Evolutionary conservation across 2,888 invertebrate genomes (phyloP).

Genomic region (Octonoba sinensis): DNA sequence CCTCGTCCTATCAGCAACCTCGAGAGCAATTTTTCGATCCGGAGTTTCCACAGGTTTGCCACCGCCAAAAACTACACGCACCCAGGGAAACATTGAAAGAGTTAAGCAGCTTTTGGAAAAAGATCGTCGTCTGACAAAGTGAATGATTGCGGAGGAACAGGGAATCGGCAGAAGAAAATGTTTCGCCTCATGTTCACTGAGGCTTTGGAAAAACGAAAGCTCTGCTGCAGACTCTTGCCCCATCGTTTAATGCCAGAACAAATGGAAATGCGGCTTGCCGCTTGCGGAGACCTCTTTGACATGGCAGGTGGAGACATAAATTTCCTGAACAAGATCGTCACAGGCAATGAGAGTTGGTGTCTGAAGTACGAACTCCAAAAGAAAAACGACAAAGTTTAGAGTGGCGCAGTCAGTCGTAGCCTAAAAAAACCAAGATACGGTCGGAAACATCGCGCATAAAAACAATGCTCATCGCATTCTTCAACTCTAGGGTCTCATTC

Average conservation of each 20-base stretch:
- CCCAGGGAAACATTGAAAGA: background rate
- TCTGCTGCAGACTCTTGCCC: background rate
- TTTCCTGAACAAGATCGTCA: background rate
- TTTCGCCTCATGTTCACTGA: background rate
- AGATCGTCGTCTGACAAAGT: slow-evolving; percentile 7
- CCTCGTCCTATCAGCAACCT: no score
- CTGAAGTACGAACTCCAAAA: background rate
- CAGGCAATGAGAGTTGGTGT: background rate
- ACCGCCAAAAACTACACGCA: slow-evolving; percentile 1
- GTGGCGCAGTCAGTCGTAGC: background rate
- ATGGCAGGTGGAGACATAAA: background rate
- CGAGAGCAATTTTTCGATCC: no score
- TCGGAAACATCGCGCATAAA: background rate
- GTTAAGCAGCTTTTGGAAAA: background rate
- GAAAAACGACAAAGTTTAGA: slow-evolving; percentile 7
- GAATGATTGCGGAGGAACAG: slow-evolving; percentile 7
- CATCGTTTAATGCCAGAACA: background rate
- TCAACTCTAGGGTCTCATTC: slow-evolving; percentile 4
- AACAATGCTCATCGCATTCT: slow-evolving; percentile 11
- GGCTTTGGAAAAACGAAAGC: slow-evolving; percentile 2
- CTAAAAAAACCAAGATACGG: background rate
- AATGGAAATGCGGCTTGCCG: background rate
- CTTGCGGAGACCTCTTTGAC: background rate
- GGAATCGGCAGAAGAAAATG: background rate
- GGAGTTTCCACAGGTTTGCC: no score